A percentile compares a stretch with the other conserved stretches of the same genome.
phyloP scores from a whole-genome alignment of 1,140 invertebrate species.

The Cyclargus thomasi region DNA sequence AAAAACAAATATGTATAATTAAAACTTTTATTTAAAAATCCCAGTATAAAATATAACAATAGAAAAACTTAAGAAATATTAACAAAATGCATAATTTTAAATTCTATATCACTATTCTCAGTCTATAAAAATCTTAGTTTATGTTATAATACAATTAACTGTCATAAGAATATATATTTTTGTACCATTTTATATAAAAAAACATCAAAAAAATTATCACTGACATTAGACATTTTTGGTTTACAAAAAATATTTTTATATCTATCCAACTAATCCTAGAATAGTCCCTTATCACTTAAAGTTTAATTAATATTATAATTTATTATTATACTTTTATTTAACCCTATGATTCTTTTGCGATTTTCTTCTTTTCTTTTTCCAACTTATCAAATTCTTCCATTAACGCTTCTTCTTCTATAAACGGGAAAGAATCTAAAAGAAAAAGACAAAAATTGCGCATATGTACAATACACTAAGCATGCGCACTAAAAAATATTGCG shows the following conservation, averaged over 20 bases:
- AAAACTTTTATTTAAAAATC: conserved; percentile 13
- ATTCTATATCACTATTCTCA: neutral
- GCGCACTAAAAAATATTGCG: too few species aligned
- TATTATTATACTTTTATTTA: neutral
- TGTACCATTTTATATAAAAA: too few species aligned
- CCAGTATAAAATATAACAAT: neutral
- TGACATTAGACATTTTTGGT: too few species aligned
- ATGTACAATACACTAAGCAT: too few species aligned
- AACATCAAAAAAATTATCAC: too few species aligned
- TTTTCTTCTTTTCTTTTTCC: conserved; percentile 44
- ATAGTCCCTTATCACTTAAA: too few species aligned
- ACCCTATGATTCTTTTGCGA: neutral
- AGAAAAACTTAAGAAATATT: conserved; percentile 7
- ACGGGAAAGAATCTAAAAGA: conserved; percentile 51
- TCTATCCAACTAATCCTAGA: too few species aligned
- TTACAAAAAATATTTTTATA: too few species aligned
- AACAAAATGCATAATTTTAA: neutral
- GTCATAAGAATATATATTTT: too few species aligned
- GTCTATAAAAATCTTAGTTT: neutral
- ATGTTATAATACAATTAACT: too few species aligned
- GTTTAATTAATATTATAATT: too few species aligned
- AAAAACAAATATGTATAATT: conserved; percentile 1
- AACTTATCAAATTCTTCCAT: conserved; percentile 51
- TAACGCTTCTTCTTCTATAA: conserved; percentile 52
- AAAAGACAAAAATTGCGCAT: conserved; percentile 2